Conservation (phyloP, 2,888 invertebrate species). For the Colostygia pectinataria region DNA sequence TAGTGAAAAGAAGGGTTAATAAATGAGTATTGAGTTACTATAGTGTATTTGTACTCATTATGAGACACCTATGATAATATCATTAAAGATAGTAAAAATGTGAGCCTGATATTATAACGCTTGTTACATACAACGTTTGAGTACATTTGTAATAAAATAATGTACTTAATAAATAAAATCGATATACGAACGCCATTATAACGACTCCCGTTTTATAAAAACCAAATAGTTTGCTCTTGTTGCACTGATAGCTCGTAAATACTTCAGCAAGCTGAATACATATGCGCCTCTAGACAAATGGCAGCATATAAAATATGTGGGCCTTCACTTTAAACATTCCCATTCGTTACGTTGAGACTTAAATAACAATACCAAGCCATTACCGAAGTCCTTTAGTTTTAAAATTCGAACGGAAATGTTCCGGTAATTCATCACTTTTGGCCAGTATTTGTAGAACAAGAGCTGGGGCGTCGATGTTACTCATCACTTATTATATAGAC, state of each 20-base stretch:
- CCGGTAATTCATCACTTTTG: slow-evolving; percentile 67
- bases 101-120: too few species aligned
- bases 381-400: slow-evolving; percentile 50
- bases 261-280: slow-evolving; percentile 69
- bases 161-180: too few species aligned
- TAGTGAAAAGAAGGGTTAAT: too few species aligned
- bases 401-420: slow-evolving; percentile 64
- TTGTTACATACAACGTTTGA: too few species aligned
- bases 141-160: too few species aligned
- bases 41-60: too few species aligned
- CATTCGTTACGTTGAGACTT: slow-evolving; percentile 68
- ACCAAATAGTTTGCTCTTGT: slow-evolving; percentile 57
- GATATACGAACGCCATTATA: background rate
- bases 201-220: background rate
- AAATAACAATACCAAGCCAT: slow-evolving; percentile 73
- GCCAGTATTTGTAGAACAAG: slow-evolving; percentile 42
- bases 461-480: background rate
- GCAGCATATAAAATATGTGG: slow-evolving; percentile 70
- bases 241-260: slow-evolving; percentile 80
- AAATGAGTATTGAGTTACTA: too few species aligned
- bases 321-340: slow-evolving; percentile 71
- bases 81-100: too few species aligned
- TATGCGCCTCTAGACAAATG: slow-evolving; percentile 72
- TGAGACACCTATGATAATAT: too few species aligned
- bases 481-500: too few species aligned